Conservation (phyloP, 2,113 vertebrate species). For the Syngnathus scovelli region DNA sequence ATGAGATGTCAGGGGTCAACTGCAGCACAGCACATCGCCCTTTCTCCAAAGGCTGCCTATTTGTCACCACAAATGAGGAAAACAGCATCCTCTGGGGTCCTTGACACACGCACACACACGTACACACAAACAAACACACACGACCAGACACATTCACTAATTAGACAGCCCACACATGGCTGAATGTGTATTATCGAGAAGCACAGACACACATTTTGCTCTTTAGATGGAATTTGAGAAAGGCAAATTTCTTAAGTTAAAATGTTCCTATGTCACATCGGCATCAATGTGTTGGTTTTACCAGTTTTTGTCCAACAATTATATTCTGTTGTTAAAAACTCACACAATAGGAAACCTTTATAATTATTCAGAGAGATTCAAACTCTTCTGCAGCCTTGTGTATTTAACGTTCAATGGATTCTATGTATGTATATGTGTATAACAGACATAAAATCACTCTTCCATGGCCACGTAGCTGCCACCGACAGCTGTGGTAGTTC, state of each 20-base stretch:
- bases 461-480: conserved; percentile 30
- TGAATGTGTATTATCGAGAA: conserved; percentile 12
- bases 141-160: conserved; percentile 17
- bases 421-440: conserved; percentile 13
- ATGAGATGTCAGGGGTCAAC: conserved; percentile 53
- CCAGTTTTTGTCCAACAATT: background rate
- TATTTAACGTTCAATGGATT: background rate
- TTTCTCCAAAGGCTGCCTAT: conserved; percentile 49
- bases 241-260: no score
- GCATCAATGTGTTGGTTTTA: background rate
- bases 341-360: background rate
- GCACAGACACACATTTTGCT: background rate
- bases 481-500: conserved; percentile 59
- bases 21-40: conserved; percentile 47
- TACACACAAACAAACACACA: background rate
- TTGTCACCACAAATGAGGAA: conserved; percentile 62
- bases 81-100: conserved; percentile 41
- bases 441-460: conserved; percentile 14
- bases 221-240: background rate
- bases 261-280: no score
- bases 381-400: background rate
- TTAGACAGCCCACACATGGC: conserved; percentile 31
- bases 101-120: conserved; percentile 32
- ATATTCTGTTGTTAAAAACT: background rate
- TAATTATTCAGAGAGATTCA: background rate